Evolutionary conservation across 2,113 vertebrate species (phyloP).

Genomic region (Dasyornis broadbenti): DNA sequence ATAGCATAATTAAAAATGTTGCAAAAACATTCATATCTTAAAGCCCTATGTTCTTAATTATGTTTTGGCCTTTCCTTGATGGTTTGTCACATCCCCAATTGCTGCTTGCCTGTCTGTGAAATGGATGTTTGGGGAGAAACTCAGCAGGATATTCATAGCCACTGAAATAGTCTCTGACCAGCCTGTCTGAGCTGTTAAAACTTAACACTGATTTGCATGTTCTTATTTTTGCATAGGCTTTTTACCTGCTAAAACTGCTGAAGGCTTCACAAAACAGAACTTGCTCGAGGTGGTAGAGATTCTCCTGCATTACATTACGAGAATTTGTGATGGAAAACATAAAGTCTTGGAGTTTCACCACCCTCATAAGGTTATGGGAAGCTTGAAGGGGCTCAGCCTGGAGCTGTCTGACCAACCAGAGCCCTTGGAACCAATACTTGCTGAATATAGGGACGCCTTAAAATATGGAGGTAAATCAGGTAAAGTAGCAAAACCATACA

Average conservation of each 20-base stretch:
- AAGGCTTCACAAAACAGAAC: slow-evolving; percentile 52
- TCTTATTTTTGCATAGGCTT: slow-evolving; percentile 45
- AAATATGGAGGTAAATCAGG: slow-evolving; percentile 75
- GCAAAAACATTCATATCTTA: neutral
- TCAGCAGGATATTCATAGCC: neutral
- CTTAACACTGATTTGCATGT: neutral
- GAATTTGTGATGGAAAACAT: slow-evolving; percentile 54
- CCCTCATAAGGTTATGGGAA: slow-evolving; percentile 69
- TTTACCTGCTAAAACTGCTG: slow-evolving; percentile 51
- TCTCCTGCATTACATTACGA: slow-evolving; percentile 65
- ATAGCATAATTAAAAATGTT: neutral
- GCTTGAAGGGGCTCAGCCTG: slow-evolving; percentile 69
- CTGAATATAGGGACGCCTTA: slow-evolving; percentile 68
- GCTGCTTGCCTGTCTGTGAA: neutral
- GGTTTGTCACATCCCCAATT: neutral
- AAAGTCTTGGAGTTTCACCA: slow-evolving; percentile 76
- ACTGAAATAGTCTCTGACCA: neutral
- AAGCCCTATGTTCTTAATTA: neutral
- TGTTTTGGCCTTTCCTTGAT: neutral
- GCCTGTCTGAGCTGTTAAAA: neutral
- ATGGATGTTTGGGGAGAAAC: neutral
- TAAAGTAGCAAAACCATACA: neutral
- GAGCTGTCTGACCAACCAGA: slow-evolving; percentile 64
- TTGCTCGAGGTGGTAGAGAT: slow-evolving; percentile 68
- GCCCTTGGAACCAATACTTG: slow-evolving; percentile 65